Evolutionary conservation across 2,113 vertebrate genomes (phyloP).

Genomic region (Amazona vittata): DNA sequence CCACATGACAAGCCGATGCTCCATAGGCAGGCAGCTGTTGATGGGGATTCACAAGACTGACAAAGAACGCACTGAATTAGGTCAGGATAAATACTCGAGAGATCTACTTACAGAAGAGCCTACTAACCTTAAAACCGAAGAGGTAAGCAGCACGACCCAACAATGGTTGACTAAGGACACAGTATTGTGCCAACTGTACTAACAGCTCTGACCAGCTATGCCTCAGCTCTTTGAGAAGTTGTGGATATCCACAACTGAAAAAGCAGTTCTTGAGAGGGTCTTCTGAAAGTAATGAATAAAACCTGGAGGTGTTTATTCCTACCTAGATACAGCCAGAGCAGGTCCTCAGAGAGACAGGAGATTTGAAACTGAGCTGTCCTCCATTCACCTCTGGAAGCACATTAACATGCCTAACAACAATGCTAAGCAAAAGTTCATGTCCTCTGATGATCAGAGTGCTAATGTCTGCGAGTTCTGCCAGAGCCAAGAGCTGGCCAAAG

Average conservation of each 20-base stretch:
- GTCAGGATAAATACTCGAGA: slow-evolving; percentile 4
- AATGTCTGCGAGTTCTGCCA: neutral
- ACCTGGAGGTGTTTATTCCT: neutral
- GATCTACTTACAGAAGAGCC: slow-evolving; percentile 23
- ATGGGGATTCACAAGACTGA: neutral
- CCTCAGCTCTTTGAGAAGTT: neutral
- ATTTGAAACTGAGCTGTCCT: neutral
- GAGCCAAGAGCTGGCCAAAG: neutral
- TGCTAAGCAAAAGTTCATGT: neutral
- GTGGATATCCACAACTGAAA: neutral
- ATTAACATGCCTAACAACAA: neutral
- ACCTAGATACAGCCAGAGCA: neutral
- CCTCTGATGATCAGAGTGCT: neutral
- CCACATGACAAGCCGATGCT: rapidly evolving
- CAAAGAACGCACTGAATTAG: neutral
- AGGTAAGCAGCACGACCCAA: neutral
- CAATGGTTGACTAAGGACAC: neutral
- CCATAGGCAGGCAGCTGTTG: rapidly evolving
- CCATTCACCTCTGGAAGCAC: neutral
- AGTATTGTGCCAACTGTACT: neutral
- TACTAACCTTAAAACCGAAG: slow-evolving; percentile 14
- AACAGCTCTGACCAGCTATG: neutral
- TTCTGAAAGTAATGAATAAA: neutral
- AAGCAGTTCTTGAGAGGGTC: neutral
- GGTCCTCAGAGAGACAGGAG: neutral